Evolutionary conservation across 35 echinoderm and acorn worm genomes (phyloP), one percentile per base, ranked within the genome.

Genomic region (Chiridota heheva): DNA sequence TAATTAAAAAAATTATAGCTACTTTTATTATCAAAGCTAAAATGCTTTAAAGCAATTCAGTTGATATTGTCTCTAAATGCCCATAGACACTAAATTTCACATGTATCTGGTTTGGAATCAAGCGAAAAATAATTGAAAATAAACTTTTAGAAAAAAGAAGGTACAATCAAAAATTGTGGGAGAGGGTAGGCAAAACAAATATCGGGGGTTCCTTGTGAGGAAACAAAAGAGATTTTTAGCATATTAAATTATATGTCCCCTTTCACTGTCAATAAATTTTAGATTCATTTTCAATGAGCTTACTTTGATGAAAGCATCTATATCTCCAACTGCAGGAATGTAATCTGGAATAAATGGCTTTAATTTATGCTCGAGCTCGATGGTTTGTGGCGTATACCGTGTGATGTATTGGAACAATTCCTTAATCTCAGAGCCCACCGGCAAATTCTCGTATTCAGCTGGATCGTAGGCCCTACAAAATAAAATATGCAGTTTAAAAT

Each of bases 281-380:
- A n/a, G n/a, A n/a, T n/a, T n/a, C n/a, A n/a, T n/a, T n/a, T n/a
- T n/a, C n/a, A n/a, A n/a, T n/a, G n/a, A n/a, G 10, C 32, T 58
- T 87, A 98, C 95, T 89, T 98, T 98, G 59, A 98, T 98, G 60
- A 98, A 98, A 3, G 95, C 95, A 89, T 98, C 95, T 42, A 98
- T 98, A 53, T 98, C 95, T 1, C 95, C 95, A 2, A 98, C 88
- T 46, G 95, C 95, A 13, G 95, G 95, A 62, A 98, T 98, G 58
- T 91, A 98, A 47, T 91, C 95, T 10, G 95, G 95, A 48, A 91
- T 98, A 33, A 98, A 98, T 0, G 95, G 95, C 56, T 92, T 98
- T 53, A 98, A 58, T 62, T 98, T 98, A 40, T 91, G 81, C 13
- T 91, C 95, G 29, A 98, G 59, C 40, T 98, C 95, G 2, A 98